Evolutionary conservation across 1,140 invertebrate species (phyloP), one percentile per base, ranked within the genome.

Genomic region (Pachypsylla venusta): DNA sequence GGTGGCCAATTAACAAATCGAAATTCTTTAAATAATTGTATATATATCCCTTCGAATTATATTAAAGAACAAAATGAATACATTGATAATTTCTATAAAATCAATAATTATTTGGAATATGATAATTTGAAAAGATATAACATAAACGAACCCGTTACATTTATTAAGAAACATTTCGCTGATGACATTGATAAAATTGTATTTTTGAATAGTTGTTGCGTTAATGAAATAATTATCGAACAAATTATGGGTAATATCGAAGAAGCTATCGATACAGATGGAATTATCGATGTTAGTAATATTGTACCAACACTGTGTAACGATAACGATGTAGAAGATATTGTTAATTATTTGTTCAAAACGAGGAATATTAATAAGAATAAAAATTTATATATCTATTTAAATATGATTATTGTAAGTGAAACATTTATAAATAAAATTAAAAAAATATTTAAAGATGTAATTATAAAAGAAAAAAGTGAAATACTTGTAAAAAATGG

Each of bases 41-140:
- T 84, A 53, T 98, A 90, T 72, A 82, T 96, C 57, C 94, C 94
- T 56, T 80, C 85, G 63, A 82, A 92, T 66, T 94, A 95, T 70
- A 84, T 86, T 1, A 89, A 85, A 71, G 84, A 80, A 64, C 85
- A 93, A 71, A 81, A 76, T 68, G 86, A 96, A 66, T 98, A 91
- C 89, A 85, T 95, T 1, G 81, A 86, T 63, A 85, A 81, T 63
- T 97, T 95, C 73, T 95, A 86, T 67, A 89, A 83, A 69, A 91
- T 95, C 70, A 97, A 97, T 76, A 86, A 88, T 63, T 98, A 97
- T 71, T 67, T 66, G 82, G 93, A 98, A 73, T 96, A 91, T 76
- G 91, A 95, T 73, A 82, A 87, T 2, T 71, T 98, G 28, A 75
- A 74, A n/a, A 77, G 91, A 64, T 75, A 97, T 54, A 93, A 92